These are phyloP conservation scores for Prostheceraeus crozeri DNA, from an alignment of 2,888 invertebrate species.

Conservation along the genomic window DNA sequence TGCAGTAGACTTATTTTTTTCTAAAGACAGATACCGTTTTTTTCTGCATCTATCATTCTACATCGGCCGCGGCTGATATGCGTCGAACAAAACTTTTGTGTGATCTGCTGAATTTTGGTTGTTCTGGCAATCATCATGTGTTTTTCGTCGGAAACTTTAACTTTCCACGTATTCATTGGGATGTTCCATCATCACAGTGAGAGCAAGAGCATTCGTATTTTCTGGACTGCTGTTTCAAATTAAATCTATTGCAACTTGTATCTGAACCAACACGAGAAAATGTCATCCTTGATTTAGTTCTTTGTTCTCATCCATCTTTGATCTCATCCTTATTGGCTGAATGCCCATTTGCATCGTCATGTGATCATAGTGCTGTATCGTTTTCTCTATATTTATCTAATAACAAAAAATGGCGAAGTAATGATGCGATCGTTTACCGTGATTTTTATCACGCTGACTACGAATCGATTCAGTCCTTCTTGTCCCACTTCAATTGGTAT, in stretches of 20 bases:
- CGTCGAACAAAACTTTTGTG: too few relatives aligned
- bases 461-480: conserved; percentile 15
- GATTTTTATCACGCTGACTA: conserved; percentile 24
- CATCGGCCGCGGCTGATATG: too few relatives aligned
- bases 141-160: conserved; percentile 10
- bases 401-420: too few relatives aligned
- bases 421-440: neutral
- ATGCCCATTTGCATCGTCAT: conserved; percentile 3
- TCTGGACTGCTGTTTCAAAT: neutral
- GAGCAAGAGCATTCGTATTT: neutral
- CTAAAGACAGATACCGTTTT: too few relatives aligned
- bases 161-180: conserved; percentile 13
- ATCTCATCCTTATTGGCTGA: neutral
- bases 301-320: neutral
- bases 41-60: too few relatives aligned
- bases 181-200: neutral
- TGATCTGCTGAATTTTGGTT: too few relatives aligned
- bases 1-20: too few relatives aligned
- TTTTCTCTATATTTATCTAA: conserved; percentile 14
- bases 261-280: neutral
- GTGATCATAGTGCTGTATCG: conserved; percentile 21
- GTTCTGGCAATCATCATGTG: too few relatives aligned
- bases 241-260: conserved; percentile 3
- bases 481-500: conserved; percentile 24
- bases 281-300: conserved; percentile 17